Evolutionary conservation across 2,888 invertebrate species (phyloP), one percentile per base, ranked within the genome.

Genomic region (Eledone cirrhosa): DNA sequence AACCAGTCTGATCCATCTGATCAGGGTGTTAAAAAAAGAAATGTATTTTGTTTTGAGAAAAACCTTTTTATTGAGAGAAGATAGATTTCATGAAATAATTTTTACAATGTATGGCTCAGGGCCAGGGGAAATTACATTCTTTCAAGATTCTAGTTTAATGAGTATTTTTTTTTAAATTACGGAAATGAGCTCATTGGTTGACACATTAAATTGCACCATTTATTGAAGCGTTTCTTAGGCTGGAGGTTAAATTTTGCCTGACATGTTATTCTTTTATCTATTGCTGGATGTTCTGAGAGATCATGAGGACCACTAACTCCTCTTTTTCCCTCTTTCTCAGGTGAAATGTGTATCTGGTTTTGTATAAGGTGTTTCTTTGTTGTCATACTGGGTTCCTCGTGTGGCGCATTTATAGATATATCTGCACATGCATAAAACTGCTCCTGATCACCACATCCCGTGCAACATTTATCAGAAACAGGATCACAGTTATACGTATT

Each of bases 401-500:
- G n/a, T n/a, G n/a, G n/a, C n/a, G n/a, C n/a, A n/a, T 31, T 69
- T 19, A 75, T 48, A 22, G 75, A 33, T 14, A 75, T 48, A 14
- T 75, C 75, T 14, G 75, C 75, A 24, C 75, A 75, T 24, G 48
- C 75, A 47, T 75, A 75, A 24, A 75, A 75, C 47, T 75, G 75
- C 24, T 75, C 75, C 47, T 75, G 75, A 27, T 24, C 19, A 31
- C 75, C 75, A 27, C 75, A 75, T 47, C 75, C 75, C 0, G 48
- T 75, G 29, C 75, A 75, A 47, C 75, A 75, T 75, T 27, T 47
- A 24, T 47, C 22, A 4, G 24, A 24, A 8, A 27, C n/a, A 24
- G 27, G 48, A 19, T 48, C 75, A 8, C 75, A 75, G 11, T 75
- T 75, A 24, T 69, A 69, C 22, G 69, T 69, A 31, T 75, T 75